A percentile compares a stretch with the other conserved stretches of the same genome.
phyloP scores from a whole-genome alignment of 2,113 vertebrate genomes.

The Nerophis lumbriciformis region DNA sequence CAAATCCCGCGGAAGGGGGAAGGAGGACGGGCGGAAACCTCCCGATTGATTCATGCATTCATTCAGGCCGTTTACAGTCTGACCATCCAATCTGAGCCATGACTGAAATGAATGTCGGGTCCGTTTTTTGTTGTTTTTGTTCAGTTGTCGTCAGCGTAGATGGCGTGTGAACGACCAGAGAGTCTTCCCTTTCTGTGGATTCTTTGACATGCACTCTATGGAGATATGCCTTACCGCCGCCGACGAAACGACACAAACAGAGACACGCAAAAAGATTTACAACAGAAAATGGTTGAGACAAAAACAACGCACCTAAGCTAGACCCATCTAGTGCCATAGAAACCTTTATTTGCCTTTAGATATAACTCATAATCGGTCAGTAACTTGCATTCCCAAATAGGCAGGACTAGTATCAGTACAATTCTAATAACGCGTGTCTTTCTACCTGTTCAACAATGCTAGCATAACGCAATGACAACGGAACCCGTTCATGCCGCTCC shows the following conservation, averaged over 20 bases:
- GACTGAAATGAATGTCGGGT: slow-evolving; percentile 69
- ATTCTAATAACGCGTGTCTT: slow-evolving; percentile 57
- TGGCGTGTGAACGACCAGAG: too few relatives aligned
- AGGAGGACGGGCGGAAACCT: slow-evolving; percentile 1
- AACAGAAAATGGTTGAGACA: slow-evolving; percentile 55
- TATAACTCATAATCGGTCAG: slow-evolving; percentile 55
- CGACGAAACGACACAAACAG: slow-evolving; percentile 42
- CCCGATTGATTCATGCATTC: slow-evolving; percentile 64
- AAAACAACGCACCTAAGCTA: slow-evolving; percentile 66
- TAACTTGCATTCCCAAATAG: slow-evolving; percentile 47
- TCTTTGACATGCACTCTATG: slow-evolving; percentile 60
- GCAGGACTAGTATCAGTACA: slow-evolving; percentile 38
- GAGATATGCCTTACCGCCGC: slow-evolving; percentile 67
- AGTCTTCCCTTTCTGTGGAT: neutral
- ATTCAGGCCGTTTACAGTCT: slow-evolving; percentile 67
- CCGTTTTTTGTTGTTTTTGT: slow-evolving; percentile 1
- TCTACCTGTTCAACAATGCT: slow-evolving; percentile 23
- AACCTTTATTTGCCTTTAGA: slow-evolving; percentile 74
- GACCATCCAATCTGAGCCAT: slow-evolving; percentile 73
- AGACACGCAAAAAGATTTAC: slow-evolving; percentile 30
- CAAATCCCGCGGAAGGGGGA: slow-evolving; percentile 45
- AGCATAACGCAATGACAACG: too few relatives aligned
- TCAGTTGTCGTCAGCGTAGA: slow-evolving; percentile 41
- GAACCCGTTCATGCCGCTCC: too few relatives aligned
- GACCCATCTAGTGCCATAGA: slow-evolving; percentile 73